Evolutionary conservation across 2,888 invertebrate species (phyloP).

Genomic region (Dermolepida albohirtum): DNA sequence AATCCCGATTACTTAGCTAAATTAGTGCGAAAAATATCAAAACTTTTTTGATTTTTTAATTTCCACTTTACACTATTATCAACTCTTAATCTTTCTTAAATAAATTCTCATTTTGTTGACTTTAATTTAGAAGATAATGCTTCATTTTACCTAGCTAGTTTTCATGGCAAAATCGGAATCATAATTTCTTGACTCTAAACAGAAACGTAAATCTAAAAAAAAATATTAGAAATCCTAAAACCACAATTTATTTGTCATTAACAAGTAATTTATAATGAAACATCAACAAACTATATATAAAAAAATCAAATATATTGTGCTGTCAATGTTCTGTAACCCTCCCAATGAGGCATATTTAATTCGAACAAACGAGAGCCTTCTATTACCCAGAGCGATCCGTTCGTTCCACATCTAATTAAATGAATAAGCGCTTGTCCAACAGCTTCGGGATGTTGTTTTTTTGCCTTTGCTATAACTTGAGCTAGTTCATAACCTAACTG

Average conservation of each 20-base stretch:
- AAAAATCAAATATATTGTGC: constrained; percentile 50
- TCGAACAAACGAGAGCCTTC: constrained; percentile 57
- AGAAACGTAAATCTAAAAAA: too few relatives aligned
- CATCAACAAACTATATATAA: constrained; percentile 11
- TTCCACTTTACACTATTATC: too few relatives aligned
- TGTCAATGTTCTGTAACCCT: constrained; percentile 48
- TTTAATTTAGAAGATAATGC: too few relatives aligned
- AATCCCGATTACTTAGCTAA: too few relatives aligned
- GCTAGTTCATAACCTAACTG: constrained; percentile 51
- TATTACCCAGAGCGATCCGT: constrained; percentile 61
- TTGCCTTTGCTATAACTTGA: constrained; percentile 48
- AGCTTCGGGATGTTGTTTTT: constrained; percentile 56
- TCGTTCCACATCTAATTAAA: constrained; percentile 55
- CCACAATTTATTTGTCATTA: constrained; percentile 15
- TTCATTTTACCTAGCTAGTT: too few relatives aligned
- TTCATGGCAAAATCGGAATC: too few relatives aligned
- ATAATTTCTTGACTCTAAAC: too few relatives aligned
- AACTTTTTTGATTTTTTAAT: too few relatives aligned
- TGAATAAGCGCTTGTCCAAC: constrained; percentile 58
- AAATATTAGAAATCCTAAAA: neutral
- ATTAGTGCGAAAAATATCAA: too few relatives aligned
- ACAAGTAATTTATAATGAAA: constrained; percentile 15
- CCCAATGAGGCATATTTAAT: constrained; percentile 53
- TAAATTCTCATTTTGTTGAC: too few relatives aligned
- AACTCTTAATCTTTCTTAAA: too few relatives aligned